These are phyloP conservation scores for Riptortus pedestris DNA, from an alignment of 1,140 invertebrate species.

Conservation along the genomic window DNA sequence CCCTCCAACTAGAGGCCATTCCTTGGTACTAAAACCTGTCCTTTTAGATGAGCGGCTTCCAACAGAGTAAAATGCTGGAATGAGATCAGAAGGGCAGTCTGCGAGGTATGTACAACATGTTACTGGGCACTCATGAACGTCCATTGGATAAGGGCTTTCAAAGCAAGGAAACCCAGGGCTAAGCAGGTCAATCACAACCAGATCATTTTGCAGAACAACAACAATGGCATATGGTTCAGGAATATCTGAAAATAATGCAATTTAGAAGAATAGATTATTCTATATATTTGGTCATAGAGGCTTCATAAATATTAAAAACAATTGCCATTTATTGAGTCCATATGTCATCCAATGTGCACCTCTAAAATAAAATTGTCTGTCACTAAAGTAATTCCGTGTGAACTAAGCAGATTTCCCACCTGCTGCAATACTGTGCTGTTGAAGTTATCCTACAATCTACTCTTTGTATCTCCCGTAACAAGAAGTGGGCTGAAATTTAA, in stretches of 20 bases:
- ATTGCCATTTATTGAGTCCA: not conserved
- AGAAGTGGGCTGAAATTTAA: too few relatives aligned
- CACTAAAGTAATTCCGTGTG: too few relatives aligned
- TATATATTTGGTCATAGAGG: not conserved
- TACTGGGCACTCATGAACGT: slow-evolving; percentile 94
- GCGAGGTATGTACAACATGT: slow-evolving; percentile 93
- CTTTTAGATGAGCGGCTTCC: slow-evolving; percentile 60
- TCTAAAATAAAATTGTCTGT: too few relatives aligned
- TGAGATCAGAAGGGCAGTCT: slow-evolving; percentile 93
- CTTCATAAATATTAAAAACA: not conserved
- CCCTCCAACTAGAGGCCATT: slow-evolving; percentile 93
- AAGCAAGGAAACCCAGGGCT: slow-evolving; percentile 94
- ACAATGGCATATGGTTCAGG: slow-evolving; percentile 96
- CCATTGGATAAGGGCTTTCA: slow-evolving; percentile 99
- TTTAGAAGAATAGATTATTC: too few relatives aligned
- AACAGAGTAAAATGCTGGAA: slow-evolving; percentile 84
- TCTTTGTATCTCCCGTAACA: too few relatives aligned
- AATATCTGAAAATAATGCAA: slow-evolving; percentile 59
- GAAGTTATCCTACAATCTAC: too few relatives aligned
- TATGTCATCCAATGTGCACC: too few relatives aligned
- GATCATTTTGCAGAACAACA: slow-evolving; percentile 92
- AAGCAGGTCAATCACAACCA: slow-evolving; percentile 93
- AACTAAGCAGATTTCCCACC: too few relatives aligned
- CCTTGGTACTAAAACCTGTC: slow-evolving; percentile 83
- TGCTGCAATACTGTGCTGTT: too few relatives aligned